Evolutionary conservation across 2,888 invertebrate genomes (phyloP).

Genomic region (Agriotes lineatus): DNA sequence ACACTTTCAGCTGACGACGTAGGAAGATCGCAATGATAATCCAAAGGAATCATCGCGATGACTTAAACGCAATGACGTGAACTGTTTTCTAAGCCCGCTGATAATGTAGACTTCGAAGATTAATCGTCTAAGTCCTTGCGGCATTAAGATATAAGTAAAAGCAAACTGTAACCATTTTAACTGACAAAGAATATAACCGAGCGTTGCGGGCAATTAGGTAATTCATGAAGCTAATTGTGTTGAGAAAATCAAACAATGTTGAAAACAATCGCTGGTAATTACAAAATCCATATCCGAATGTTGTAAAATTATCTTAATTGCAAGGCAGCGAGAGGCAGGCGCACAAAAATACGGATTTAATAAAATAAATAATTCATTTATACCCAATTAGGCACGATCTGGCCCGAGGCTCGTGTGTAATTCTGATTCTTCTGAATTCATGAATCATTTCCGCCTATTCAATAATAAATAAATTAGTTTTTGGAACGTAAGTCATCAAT

Average conservation of each 20-base stretch:
- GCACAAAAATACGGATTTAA: slow-evolving; percentile 29
- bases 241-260: slow-evolving; percentile 43
- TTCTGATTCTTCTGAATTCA: slow-evolving; percentile 47
- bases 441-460: slow-evolving; percentile 57
- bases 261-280: slow-evolving; percentile 41
- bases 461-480: slow-evolving; percentile 54
- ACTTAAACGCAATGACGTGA: no score
- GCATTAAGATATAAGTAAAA: background rate
- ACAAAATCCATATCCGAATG: slow-evolving; percentile 45
- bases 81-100: no score
- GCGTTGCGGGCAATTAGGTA: slow-evolving; percentile 40
- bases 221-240: slow-evolving; percentile 40
- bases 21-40: no score
- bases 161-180: slow-evolving; percentile 2
- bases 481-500: slow-evolving; percentile 49
- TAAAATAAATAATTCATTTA: slow-evolving; percentile 40
- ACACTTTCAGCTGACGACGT: no score
- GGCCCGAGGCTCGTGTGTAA: slow-evolving; percentile 43
- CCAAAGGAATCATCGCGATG: no score
- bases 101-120: no score
- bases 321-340: slow-evolving; percentile 31
- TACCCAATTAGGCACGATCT: slow-evolving; percentile 31
- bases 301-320: slow-evolving; percentile 41
- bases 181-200: slow-evolving; percentile 18
- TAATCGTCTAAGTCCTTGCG: slow-evolving; percentile 1